Evolutionary conservation across 2,113 vertebrate genomes (phyloP), one percentile per base, ranked within the genome.

Genomic region (Hyperopisus bebe): DNA sequence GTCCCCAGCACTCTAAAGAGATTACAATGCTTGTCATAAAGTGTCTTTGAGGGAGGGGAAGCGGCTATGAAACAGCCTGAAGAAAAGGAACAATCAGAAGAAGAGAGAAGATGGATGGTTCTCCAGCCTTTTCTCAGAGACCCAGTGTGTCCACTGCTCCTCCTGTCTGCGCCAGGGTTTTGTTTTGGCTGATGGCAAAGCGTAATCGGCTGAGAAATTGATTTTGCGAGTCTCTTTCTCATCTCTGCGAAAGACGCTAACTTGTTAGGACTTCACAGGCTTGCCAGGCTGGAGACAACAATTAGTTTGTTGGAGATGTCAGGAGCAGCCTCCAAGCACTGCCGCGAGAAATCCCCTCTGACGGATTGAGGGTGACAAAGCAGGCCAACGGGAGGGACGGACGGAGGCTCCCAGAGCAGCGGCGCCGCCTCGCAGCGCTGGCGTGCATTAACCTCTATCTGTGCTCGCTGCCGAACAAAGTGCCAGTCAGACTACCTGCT

Each of bases 21-120:
- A 96, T 97, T 95, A 98, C 97, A 98, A 98, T 98, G 97, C 96
- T 95, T 97, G 97, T 98, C 97, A 98, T 98, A 98, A 97, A 96
- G 95, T 96, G 95, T 96, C 95, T 96, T 96, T 96, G 96, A 96
- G 95, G 17, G 93, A 91, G 94, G 96, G 93, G 95, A 96, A 96
- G 95, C 90, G 92, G 94, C 95, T 96, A 96, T 97, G 94, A 96
- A 95, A 96, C 93, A 93, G 94, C 93, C 90, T 94, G 95, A 94
- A 97, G 96, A 97, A 97, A 96, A 94, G 95, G 94, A 96, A 97
- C 96, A 97, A 96, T 97, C 94, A 95, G 96, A 97, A 95, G 95
- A 97, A 93, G 96, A 95, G 95, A 96, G 95, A 97, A 97, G 96
- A 97, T 96, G 95, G 96, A 98, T 97, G 97, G 62, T 97, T 95